Base-by-base conservation (phyloP, 2,888 invertebrate species). In the Vesta saturnalis region DNA sequence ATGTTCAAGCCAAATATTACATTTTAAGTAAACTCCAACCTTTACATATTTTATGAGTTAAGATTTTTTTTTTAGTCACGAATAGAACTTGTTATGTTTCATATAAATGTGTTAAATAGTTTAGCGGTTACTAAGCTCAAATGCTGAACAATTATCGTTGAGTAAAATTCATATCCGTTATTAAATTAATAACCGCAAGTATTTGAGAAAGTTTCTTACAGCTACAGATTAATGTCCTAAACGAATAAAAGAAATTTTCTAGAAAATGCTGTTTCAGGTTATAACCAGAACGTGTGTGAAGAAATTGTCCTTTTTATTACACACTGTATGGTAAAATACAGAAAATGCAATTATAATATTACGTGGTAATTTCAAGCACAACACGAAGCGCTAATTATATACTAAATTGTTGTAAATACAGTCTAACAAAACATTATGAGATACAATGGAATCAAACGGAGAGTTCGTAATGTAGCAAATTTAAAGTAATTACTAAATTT, bases 41-140 rank as follows among this genome's bases (percentile, higher is more conserved):
- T 55, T 55, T 62, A 62, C 62, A 62, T 62, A 14, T 62, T 62
- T 62, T 55, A 62, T 62, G 62, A 55, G n/a, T 54, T 54, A 5
- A 39, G 39, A 2, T 39, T 39, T 12, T 39, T 39, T 39, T n/a
- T 39, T 39, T 39, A 1, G 8, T 39, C 2, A n/a, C 2, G n/a
- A 39, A n/a, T n/a, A 39, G 39, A 8, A 39, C 12, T n/a, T n/a
- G 8, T 10, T 39, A 39, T 39, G n/a, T 39, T 39, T n/a, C 39
- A n/a, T 39, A 39, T 39, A 39, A 39, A 39, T 39, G 39, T 39
- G 60, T 43, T 58, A 58, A 58, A 58, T 21, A 58, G 43, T 58
- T 58, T 58, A 58, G 12, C 2, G 39, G 12, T 39, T 39, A 39
- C 12, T 8, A 39, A 39, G n/a, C 39, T 39, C n/a, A n/a, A n/a